Base-by-base conservation (phyloP, 2,888 invertebrate species). In the Ochropacha duplaris region DNA sequence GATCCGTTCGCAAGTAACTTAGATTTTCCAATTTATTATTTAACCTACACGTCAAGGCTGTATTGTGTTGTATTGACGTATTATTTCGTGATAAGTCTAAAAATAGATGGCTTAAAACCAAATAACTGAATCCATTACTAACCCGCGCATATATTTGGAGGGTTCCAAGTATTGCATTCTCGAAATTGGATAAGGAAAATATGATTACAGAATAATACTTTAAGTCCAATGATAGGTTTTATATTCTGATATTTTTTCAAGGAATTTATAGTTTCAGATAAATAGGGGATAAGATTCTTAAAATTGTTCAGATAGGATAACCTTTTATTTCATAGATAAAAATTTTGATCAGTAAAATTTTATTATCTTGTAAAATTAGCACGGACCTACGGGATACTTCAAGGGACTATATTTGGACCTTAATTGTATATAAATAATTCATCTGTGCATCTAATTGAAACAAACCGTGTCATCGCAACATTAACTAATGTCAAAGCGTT, bases 401-500 rank as follows among this genome's bases (percentile, higher is more conserved):
- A 39, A 16, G 39, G 39, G 1, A 39, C 16, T 8, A 39, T 39
- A 6, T 16, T 39, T 6, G 39, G 39, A 39, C 39, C 39, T 6
- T 0, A 16, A 6, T 0, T 39, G 14, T 39, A 16, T 6, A 2
- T 16, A n/a, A n/a, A 9, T 39, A 14, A 44, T 19, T 44, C 5
- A 44, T 44, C 9, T 19, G 44, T 44, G 19, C 19, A 19, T 44
- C 9, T 0, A 19, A 44, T 44, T 19, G 1, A 19, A 44, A 44
- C 44, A 44, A 44, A 19, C 3, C 44, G 44, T 44, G 19, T 44
- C 19, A 19, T 44, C 44, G 4, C 39, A 39, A 14, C 34, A 56
- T 57, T 49, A 56, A 51, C 61, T 61, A 60, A 57, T 57, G 60
- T 59, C 54, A 50, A 44, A 44, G 44, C 44, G 44, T 19, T 19